Base-by-base conservation (phyloP, 2,888 invertebrate species). In the Rhagophthalmus giganteus region DNA sequence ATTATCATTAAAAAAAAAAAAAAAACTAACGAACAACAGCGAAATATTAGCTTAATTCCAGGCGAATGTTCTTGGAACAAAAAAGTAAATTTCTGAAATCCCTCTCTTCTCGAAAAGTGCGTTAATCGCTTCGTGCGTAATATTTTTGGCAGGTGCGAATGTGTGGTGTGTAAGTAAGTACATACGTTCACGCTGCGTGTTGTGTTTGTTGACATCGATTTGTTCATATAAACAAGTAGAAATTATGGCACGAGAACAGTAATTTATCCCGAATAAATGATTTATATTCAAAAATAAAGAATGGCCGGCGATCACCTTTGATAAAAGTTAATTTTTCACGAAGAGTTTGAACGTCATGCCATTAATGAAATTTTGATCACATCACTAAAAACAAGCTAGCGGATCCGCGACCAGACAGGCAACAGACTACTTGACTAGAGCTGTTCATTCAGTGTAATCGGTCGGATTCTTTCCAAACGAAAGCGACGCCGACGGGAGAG, bases 401-500 rank as follows among this genome's bases (percentile, higher is more conserved):
- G 38, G 34, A 45, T 45, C 16, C 46, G 41, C 52, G 41, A 27
- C 46, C 30, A 51, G 52, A 47, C 52, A 34, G 26, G 41, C 39
- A 49, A 52, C 54, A 47, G 49, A 59, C 49, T 55, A 59, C 46
- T 55, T 46, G 48, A 39, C 50, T 37, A 31, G 39, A 52, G 55
- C 42, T 32, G 48, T 51, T 55, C 53, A 47, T 49, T 51, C 50
- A 54, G 54, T 48, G 40, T 46, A 49, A 25, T 53, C 47, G 59
- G 51, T 49, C 55, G 57, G 55, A 59, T 61, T 58, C 62, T 54
- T 49, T 57, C 55, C 57, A 60, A 61, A 59, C 55, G 61, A 63
- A 63, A 63, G 61, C 58, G 60, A 62, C 58, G 62, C 60, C 58
- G 60, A 62, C 58, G 62, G 59, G 60, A 59, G 57, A 55, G 53